Base-by-base conservation (phyloP, 1,140 invertebrate species). In the Akabosia matsudoensis region DNA sequence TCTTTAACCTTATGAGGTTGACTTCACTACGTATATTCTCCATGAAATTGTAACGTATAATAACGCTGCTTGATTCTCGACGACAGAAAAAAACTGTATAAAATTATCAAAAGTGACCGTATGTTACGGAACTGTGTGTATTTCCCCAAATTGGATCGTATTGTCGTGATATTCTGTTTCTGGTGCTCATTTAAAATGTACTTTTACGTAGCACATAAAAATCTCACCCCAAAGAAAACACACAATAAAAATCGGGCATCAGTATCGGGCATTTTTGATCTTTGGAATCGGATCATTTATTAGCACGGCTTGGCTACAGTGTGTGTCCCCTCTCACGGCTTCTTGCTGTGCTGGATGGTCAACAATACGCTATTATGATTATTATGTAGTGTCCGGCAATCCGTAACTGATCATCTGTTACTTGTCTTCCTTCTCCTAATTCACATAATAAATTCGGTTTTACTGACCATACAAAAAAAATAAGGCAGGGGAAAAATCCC, bases 201-300 rank as follows among this genome's bases (percentile, higher is more conserved):
- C 54, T 16, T 22, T 10, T 56, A 16, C 3, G 54, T 56, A 45
- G 37, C 13, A 67, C 26, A 28, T 10, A 67, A 67, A 31, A 67
- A 67, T 4, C n/a, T 67, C 61, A 28, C 61, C 61, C 22, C 61
- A 67, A n/a, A n/a, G n/a, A n/a, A n/a, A n/a, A n/a, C n/a, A n/a
- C n/a, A n/a, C n/a, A n/a, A n/a, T n/a, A n/a, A n/a, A n/a, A n/a
- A n/a, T 67, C 22, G 10, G 3, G 28, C 1, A 13, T 13, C 28
- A 10, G 28, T 67, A 67, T 67, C 61, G 22, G 22, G 4, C 61
- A 67, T 10, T 67, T 67, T 31, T 30, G 61, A 67, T 67, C 61
- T 67, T 67, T 24, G 54, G 61, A 67, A 67, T 67, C 61, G 61
- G 61, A 67, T 67, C 61, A 67, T 67, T 67, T 67, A 67, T 67